A percentile compares a stretch with the other conserved stretches of the same genome.
Conservation (phyloP, 2,797 vertebrate genomes). For the Mus caroli region DNA sequence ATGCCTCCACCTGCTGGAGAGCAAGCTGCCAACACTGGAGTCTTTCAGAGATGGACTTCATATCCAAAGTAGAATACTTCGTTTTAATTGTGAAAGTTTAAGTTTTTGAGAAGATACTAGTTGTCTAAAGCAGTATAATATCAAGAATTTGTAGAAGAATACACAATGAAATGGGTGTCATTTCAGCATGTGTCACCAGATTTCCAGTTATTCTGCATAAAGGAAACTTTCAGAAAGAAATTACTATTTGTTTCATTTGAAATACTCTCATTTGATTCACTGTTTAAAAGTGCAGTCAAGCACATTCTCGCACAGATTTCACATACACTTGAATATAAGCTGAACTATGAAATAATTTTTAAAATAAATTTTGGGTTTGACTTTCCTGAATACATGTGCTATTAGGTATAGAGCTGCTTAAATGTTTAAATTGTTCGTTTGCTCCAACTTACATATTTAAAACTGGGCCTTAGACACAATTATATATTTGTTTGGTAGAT, state of each 20-base stretch:
- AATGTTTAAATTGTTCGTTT: constrained; percentile 31
- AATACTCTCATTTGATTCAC: neutral
- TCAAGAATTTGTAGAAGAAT: neutral
- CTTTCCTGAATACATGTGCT: neutral
- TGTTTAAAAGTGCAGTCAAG: neutral
- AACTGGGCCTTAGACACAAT: neutral
- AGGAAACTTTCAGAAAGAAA: constrained; percentile 11
- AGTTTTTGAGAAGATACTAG: neutral
- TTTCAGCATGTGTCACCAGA: neutral
- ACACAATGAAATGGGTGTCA: constrained; percentile 2
- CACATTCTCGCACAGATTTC: neutral
- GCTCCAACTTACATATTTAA: constrained; percentile 41
- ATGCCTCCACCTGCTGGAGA: neutral
- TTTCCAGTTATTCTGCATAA: neutral
- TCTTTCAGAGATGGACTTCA: neutral
- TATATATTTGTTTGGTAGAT: neutral
- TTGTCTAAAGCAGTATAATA: neutral
- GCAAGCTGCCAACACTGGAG: neutral
- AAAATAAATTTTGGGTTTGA: neutral
- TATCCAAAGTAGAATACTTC: neutral
- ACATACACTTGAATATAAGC: neutral
- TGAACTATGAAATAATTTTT: neutral
- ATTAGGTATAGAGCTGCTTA: neutral
- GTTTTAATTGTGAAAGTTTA: neutral
- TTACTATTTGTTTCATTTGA: neutral